These are phyloP conservation scores for Achroia grisella DNA, from an alignment of 1,140 invertebrate species.

Conservation along the genomic window DNA sequence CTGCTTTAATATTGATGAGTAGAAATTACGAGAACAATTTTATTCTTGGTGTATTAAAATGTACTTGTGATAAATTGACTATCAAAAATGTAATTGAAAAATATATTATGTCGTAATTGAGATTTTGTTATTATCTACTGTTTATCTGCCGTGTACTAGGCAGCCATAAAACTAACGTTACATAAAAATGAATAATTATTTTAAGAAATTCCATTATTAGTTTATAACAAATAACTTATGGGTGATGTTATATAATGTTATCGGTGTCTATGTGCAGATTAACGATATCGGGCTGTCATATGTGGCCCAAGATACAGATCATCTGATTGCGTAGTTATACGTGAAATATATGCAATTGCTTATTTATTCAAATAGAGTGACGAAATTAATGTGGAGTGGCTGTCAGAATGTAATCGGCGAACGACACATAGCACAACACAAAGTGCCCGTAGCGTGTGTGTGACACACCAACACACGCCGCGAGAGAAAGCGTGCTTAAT, in stretches of 20 bases:
- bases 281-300: slow-evolving; percentile 30
- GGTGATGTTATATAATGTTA: slow-evolving; percentile 8
- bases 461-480: slow-evolving; percentile 32
- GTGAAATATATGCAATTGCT: slow-evolving; percentile 45
- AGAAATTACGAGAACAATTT: no score
- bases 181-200: background rate
- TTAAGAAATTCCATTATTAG: background rate
- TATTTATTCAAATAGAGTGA: slow-evolving; percentile 64
- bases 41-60: no score
- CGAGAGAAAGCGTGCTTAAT: slow-evolving; percentile 72
- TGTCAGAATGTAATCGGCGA: slow-evolving; percentile 42
- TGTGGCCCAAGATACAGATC: slow-evolving; percentile 23
- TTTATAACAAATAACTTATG: background rate
- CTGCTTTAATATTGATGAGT: no score
- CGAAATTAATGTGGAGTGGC: slow-evolving; percentile 54
- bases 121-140: no score
- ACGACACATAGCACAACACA: slow-evolving; percentile 34
- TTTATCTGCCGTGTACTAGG: no score
- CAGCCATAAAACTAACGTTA: no score
- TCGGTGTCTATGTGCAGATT: slow-evolving; percentile 18
- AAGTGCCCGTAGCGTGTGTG: slow-evolving; percentile 20
- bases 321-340: slow-evolving; percentile 30
- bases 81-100: no score
- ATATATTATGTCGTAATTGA: no score
- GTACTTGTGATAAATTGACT: no score